Evolutionary conservation across 2,113 vertebrate genomes (phyloP), one percentile per base, ranked within the genome.

Genomic region (Scatophagus argus): DNA sequence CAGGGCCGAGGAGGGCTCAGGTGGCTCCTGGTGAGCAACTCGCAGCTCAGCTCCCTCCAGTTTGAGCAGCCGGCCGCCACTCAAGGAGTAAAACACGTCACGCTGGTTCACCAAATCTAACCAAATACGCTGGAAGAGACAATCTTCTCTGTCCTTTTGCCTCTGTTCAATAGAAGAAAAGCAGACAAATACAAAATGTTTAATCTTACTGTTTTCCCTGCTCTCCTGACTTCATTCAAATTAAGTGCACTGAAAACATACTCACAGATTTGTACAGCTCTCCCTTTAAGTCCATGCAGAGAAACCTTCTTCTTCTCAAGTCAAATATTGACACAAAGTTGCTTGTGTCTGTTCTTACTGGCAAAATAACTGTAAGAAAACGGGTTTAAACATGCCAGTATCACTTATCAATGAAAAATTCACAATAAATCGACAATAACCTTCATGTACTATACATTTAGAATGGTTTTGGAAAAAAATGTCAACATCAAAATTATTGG

Each of bases 181-280:
- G 34, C 32, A 74, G 13, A 36, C 19, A 65, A 27, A 46, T 21
- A 52, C 21, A 55, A 44, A 12, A 69, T 36, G 29, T 58, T 69
- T 32, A 62, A 38, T 19, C 6, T 49, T 1, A 38, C 4, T 32
- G 17, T 44, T 29, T 47, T 23, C 12, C 21, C 31, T 36, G 3
- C 5, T 39, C 43, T 43, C 5, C 3, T 34, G 2, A 36, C 16
- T 52, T 59, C 0, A 34, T 12, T 77, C 10, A 47, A 60, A 41
- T 58, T 0, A 21, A 55, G 2, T 14, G 2, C 12, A 27, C 36
- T 5, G 41, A 4, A 23, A 29, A 25, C 25, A 47, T 80, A 98
- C 97, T 98, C 87, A 98, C 97, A 5, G 94, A 96, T 82, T 93
- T 94, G 82, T 95, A 93, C 44, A 95, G 87, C 21, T 92, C 85